phyloP scores from a whole-genome alignment of 1,140 invertebrate species.

The Cherax quadricarinatus region DNA sequence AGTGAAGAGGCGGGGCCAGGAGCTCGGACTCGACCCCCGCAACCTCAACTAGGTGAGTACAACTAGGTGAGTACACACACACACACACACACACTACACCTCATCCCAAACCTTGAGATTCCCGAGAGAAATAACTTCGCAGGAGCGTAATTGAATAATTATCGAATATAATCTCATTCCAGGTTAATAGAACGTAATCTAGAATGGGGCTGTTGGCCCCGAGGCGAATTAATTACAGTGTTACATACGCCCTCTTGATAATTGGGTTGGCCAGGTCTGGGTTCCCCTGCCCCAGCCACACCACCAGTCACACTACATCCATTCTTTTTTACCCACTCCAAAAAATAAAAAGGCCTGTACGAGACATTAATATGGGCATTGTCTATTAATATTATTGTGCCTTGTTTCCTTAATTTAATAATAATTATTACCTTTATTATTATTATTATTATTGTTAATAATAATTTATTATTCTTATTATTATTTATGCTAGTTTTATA shows the following conservation, averaged over 20 bases:
- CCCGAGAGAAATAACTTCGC: not conserved
- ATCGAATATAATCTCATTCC: slow-evolving; percentile 37
- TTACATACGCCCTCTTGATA: not conserved
- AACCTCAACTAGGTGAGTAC: no score
- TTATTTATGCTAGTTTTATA: no score
- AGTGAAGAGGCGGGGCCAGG: no score
- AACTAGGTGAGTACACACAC: not conserved
- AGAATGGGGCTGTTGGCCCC: slow-evolving; percentile 7
- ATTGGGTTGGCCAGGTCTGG: not conserved
- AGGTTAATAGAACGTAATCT: slow-evolving; percentile 19
- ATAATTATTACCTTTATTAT: no score
- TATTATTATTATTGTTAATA: no score
- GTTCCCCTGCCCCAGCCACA: not conserved
- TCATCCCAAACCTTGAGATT: not conserved
- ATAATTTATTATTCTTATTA: no score
- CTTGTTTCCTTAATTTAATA: no score
- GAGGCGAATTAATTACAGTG: slow-evolving; percentile 34
- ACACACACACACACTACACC: not conserved
- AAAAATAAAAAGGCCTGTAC: no score
- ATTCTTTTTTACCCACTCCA: not conserved
- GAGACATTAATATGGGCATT: no score
- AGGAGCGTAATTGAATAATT: slow-evolving; percentile 31
- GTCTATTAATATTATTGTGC: no score
- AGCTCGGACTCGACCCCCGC: no score
- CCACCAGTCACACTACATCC: not conserved